Conservation (phyloP, 2,113 vertebrate genomes). For the Catharus minimus region DNA sequence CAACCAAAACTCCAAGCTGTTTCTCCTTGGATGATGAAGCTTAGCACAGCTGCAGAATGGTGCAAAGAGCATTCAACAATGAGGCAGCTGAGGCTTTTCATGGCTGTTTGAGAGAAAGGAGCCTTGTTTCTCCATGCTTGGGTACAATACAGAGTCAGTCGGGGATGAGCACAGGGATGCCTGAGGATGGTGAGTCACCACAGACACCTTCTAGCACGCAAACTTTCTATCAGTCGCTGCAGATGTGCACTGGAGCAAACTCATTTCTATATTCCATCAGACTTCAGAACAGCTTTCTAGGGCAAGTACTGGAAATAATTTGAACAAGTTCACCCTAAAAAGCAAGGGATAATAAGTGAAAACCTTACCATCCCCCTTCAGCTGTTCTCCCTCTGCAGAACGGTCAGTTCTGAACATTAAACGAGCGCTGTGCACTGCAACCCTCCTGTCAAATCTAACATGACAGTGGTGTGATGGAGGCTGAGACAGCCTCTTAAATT, state of each 20-base stretch:
- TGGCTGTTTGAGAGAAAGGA: not conserved
- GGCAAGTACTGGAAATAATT: slow-evolving; percentile 17
- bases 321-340: slow-evolving; percentile 8
- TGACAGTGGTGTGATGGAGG: not conserved
- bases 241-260: not conserved
- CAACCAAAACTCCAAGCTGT: not conserved
- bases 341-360: not conserved
- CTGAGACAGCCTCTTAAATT: slow-evolving; percentile 31
- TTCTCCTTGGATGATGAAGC: not conserved
- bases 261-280: not conserved
- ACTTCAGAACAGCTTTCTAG: slow-evolving; percentile 15
- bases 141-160: not conserved
- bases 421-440: not conserved
- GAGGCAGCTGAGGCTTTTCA: not conserved
- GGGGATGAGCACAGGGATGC: fast-evolving
- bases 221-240: not conserved
- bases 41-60: not conserved
- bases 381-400: not conserved
- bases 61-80: not conserved
- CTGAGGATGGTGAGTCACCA: not conserved
- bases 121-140: fast-evolving
- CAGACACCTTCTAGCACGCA: not conserved
- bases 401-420: slow-evolving; percentile 19
- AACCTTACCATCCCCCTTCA: not conserved
- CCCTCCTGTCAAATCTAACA: not conserved